phyloP scores from a whole-genome alignment of 1,140 invertebrate genomes.

The Pentalonia nigronervosa region DNA sequence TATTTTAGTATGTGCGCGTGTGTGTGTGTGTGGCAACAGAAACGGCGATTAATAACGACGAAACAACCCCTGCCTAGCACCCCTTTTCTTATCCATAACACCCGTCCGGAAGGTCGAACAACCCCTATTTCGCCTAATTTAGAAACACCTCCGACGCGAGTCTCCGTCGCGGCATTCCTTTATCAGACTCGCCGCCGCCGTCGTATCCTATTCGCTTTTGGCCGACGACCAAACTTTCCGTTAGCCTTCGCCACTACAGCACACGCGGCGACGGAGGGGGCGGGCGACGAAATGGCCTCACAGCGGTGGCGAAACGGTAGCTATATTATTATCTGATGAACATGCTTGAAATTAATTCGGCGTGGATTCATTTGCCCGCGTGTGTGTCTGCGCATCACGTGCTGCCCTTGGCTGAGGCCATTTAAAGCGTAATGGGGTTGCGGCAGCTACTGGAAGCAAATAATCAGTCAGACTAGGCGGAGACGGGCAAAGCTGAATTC shows the following conservation, averaged over 20 bases:
- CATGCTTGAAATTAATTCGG: conserved; percentile 41
- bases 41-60: conserved; percentile 50
- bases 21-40: neutral
- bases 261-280: neutral
- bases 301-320: neutral
- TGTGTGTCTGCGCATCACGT: neutral
- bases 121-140: conserved; percentile 41
- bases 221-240: conserved; percentile 26
- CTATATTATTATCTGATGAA: conserved; percentile 14
- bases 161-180: neutral
- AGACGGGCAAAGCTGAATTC: neutral
- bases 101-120: neutral
- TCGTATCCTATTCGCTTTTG: neutral
- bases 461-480: neutral
- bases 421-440: neutral
- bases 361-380: neutral
- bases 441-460: neutral
- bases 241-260: neutral
- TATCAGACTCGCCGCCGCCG: neutral
- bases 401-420: neutral
- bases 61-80: neutral
- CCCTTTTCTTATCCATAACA: neutral
- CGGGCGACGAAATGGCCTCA: neutral
- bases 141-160: conserved; percentile 17
- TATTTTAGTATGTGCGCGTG: neutral